Conservation (phyloP, 1,140 invertebrate species). For the Drosophila kurseongensis region DNA sequence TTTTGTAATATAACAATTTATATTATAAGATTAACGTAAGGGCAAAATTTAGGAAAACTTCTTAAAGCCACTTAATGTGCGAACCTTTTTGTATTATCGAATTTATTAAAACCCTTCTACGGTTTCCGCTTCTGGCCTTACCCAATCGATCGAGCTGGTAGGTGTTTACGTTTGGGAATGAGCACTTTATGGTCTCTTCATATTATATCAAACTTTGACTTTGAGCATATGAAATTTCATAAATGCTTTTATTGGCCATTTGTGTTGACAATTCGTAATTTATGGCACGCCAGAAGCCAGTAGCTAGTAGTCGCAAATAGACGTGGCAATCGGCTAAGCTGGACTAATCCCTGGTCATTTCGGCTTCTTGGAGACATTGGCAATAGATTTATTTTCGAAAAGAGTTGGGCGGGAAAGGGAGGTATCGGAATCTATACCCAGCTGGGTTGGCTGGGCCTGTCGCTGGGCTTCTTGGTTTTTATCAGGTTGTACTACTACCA, state of each 20-base stretch:
- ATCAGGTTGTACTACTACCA: slow-evolving; percentile 61
- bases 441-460: slow-evolving; percentile 30
- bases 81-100: slow-evolving; percentile 2
- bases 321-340: slow-evolving; percentile 53
- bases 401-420: slow-evolving; percentile 3
- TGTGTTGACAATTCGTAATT: slow-evolving; percentile 71
- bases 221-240: slow-evolving; percentile 66
- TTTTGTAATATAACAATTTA: no score
- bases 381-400: slow-evolving; percentile 1
- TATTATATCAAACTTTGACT: slow-evolving; percentile 81
- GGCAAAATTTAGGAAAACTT: no score
- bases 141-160: slow-evolving; percentile 15
- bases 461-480: slow-evolving; percentile 43
- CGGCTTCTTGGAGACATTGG: slow-evolving; percentile 23
- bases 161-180: slow-evolving; percentile 56
- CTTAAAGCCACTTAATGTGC: background rate
- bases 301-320: slow-evolving; percentile 56
- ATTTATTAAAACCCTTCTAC: slow-evolving; percentile 16
- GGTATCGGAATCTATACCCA: slow-evolving; percentile 8
- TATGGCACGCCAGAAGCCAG: slow-evolving; percentile 45
- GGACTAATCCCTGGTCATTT: slow-evolving; percentile 53
- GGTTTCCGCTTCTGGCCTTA: slow-evolving; percentile 42
- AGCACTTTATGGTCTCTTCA: slow-evolving; percentile 68
- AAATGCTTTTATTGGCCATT: slow-evolving; percentile 57
- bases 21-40: no score